Evolutionary conservation across 1,140 invertebrate genomes (phyloP).

Genomic region (Penaeus chinensis): DNA sequence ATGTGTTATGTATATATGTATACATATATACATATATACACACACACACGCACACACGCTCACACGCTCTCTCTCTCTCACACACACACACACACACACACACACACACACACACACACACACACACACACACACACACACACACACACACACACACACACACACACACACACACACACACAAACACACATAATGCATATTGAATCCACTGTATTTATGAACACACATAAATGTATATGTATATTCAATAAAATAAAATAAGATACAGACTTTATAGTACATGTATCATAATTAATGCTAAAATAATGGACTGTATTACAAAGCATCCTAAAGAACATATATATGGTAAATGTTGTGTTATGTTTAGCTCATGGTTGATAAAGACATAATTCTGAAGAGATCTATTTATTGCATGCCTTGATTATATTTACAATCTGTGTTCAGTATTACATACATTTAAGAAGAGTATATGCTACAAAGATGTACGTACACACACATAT

Average conservation of each 20-base stretch:
- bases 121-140: no score
- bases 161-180: neutral
- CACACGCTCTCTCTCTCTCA: no score
- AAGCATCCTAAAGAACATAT: neutral
- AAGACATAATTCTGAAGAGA: neutral
- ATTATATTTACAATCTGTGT: conserved; percentile 1
- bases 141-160: neutral
- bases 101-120: no score
- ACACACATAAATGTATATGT: conserved; percentile 31
- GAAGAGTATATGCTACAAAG: neutral
- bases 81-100: no score
- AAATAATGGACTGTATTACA: neutral
- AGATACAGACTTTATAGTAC: conserved; percentile 5
- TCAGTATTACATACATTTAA: conserved; percentile 16
- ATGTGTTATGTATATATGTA: neutral
- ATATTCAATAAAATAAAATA: neutral
- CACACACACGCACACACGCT: no score
- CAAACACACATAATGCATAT: neutral
- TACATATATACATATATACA: neutral
- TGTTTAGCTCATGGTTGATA: no score
- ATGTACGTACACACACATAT: conserved; percentile 13
- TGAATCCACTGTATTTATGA: neutral
- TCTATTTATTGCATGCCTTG: neutral
- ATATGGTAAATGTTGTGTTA: neutral
- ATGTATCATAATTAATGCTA: conserved; percentile 9